phyloP scores from a whole-genome alignment of 2,888 invertebrate genomes.

The Drosophila siamana region DNA sequence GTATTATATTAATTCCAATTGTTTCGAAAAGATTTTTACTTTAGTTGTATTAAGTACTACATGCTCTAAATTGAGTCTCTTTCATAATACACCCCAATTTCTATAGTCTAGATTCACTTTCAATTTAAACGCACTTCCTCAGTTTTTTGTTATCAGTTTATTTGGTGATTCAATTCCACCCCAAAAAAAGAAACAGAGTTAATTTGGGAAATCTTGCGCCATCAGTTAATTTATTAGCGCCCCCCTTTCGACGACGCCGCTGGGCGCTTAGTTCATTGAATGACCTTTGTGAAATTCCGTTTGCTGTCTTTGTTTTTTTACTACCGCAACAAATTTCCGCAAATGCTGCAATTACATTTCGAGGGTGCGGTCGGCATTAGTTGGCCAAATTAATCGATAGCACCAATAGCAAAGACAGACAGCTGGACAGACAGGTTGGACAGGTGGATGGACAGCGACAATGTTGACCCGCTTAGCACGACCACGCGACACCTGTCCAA shows the following conservation, averaged over 20 bases:
- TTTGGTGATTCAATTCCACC: background rate
- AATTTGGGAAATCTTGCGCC: background rate
- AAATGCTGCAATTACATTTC: conserved; percentile 67
- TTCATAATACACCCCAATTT: too few relatives aligned
- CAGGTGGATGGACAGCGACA: conserved; percentile 6
- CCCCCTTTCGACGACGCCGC: conserved; percentile 23
- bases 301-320: conserved; percentile 30
- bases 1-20: too few relatives aligned
- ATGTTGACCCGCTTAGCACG: conserved; percentile 64
- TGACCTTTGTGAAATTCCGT: conserved; percentile 61
- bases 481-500: conserved; percentile 41
- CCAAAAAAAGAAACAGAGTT: too few relatives aligned
- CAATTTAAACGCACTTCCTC: too few relatives aligned
- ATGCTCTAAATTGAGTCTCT: too few relatives aligned
- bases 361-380: conserved; percentile 73
- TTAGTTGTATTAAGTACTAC: too few relatives aligned
- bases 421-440: background rate
- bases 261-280: conserved; percentile 37
- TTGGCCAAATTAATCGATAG: conserved; percentile 75
- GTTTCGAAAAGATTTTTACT: too few relatives aligned
- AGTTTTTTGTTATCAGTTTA: background rate
- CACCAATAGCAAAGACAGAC: conserved; percentile 55
- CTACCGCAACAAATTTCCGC: conserved; percentile 70
- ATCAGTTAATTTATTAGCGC: background rate
- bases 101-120: too few relatives aligned